Conservation (phyloP, 2,888 invertebrate species). For the Pelosia muscerda region DNA sequence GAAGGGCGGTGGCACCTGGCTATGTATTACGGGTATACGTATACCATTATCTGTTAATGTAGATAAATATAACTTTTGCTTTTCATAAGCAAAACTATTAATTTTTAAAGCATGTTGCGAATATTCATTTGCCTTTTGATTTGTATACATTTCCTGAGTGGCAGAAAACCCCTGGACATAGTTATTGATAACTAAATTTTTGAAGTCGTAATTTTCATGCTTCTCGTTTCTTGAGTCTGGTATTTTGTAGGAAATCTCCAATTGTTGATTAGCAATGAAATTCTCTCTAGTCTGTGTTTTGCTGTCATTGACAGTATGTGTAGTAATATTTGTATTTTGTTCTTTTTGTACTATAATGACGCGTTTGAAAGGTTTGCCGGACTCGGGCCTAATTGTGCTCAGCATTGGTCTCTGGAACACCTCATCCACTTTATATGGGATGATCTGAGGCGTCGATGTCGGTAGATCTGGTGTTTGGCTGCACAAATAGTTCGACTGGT, state of each 20-base stretch:
- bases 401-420: constrained; percentile 62
- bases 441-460: constrained; percentile 38
- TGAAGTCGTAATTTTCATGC: constrained; percentile 67
- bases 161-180: constrained; percentile 56
- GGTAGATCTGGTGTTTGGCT: constrained; percentile 66
- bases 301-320: constrained; percentile 32
- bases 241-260: constrained; percentile 51
- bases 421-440: constrained; percentile 51
- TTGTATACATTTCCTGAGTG: constrained; percentile 52
- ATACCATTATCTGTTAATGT: constrained; percentile 54
- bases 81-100: constrained; percentile 57
- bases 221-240: constrained; percentile 41
- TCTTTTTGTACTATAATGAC: constrained; percentile 68
- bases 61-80: constrained; percentile 62
- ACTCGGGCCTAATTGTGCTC: constrained; percentile 38
- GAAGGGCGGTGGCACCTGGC: constrained; percentile 40
- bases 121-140: constrained; percentile 51
- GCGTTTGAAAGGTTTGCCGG: constrained; percentile 65
- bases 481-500: constrained; percentile 82
- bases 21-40: constrained; percentile 31
- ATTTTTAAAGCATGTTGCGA: constrained; percentile 52
- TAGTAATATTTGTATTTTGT: constrained; percentile 45
- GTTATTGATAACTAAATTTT: constrained; percentile 68
- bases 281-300: constrained; percentile 40
- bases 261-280: constrained; percentile 50